These are phyloP conservation scores for Agraylea sexmaculata DNA, from an alignment of 1,140 invertebrate species.

Conservation along the genomic window DNA sequence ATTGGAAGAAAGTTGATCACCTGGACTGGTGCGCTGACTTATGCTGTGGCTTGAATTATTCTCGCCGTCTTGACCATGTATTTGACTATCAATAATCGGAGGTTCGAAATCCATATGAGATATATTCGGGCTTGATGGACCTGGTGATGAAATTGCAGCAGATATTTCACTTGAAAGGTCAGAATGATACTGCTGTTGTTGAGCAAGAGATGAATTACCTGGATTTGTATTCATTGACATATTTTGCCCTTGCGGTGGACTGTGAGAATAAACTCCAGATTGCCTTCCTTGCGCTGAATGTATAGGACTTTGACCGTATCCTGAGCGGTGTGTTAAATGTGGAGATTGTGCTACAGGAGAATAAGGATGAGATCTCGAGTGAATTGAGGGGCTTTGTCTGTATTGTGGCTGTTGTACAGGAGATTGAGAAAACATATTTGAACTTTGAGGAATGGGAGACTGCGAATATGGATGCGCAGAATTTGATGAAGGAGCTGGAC, in stretches of 20 bases:
- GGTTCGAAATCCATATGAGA: slow-evolving; percentile 68
- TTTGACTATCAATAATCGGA: slow-evolving; percentile 33
- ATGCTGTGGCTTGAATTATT: slow-evolving; percentile 18
- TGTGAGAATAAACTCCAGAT: slow-evolving; percentile 11
- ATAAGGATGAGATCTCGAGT: slow-evolving; percentile 15
- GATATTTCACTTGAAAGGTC: slow-evolving; percentile 66
- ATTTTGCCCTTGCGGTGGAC: slow-evolving; percentile 18
- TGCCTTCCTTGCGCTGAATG: slow-evolving; percentile 13
- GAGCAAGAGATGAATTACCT: slow-evolving; percentile 16
- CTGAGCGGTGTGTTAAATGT: slow-evolving; percentile 13
- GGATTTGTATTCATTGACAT: slow-evolving; percentile 13
- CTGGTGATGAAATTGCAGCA: slow-evolving; percentile 60
- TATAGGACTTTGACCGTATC: slow-evolving; percentile 18
- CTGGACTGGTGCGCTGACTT: slow-evolving; percentile 24
- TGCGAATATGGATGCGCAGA: slow-evolving; percentile 33
- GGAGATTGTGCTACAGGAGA: slow-evolving; percentile 9
- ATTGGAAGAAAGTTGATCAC: slow-evolving; percentile 11
- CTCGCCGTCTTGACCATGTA: slow-evolving; percentile 17
- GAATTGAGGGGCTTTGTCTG: slow-evolving; percentile 12
- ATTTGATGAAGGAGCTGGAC: slow-evolving; percentile 24
- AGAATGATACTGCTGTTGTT: slow-evolving; percentile 54
- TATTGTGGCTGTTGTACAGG: slow-evolving; percentile 15
- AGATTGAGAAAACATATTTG: slow-evolving; percentile 17
- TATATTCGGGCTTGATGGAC: slow-evolving; percentile 51
- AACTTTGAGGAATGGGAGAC: slow-evolving; percentile 29